A percentile compares a stretch with the other conserved stretches of the same genome.
Evolutionary conservation across 2,113 vertebrate genomes (phyloP).

Genomic region (Lampris incognitus): DNA sequence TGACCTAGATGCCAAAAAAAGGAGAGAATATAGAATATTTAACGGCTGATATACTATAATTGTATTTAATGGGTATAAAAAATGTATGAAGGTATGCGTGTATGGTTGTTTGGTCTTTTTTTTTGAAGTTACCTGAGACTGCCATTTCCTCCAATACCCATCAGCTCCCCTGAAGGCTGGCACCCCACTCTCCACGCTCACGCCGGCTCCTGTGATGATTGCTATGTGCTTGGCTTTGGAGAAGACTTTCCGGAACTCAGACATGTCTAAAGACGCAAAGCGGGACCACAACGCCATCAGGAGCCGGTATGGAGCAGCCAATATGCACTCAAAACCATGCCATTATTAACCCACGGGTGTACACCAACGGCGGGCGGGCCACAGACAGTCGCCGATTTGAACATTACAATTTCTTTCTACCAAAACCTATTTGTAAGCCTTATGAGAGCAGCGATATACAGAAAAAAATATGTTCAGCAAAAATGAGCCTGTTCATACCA

Average conservation of each 20-base stretch:
- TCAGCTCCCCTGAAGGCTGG: slow-evolving; percentile 92
- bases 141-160: slow-evolving; percentile 95
- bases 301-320: too few relatives aligned
- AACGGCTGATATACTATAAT: too few relatives aligned
- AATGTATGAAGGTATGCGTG: neutral
- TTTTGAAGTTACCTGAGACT: slow-evolving; percentile 86
- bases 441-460: too few relatives aligned
- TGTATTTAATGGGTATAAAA: neutral
- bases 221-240: slow-evolving; percentile 92
- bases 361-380: neutral
- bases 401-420: neutral
- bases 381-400: neutral
- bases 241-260: slow-evolving; percentile 90
- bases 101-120: neutral
- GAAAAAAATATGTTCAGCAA: too few relatives aligned
- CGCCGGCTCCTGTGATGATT: slow-evolving; percentile 92
- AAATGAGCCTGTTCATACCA: neutral
- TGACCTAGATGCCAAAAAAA: slow-evolving; percentile 19
- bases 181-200: slow-evolving; percentile 92
- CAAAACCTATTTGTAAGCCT: too few relatives aligned
- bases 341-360: neutral
- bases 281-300: neutral
- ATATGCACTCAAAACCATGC: neutral
- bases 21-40: neutral
- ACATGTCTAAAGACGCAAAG: slow-evolving; percentile 81